Conservation (phyloP, 1,140 invertebrate genomes). For the Agrypnia vestita region DNA sequence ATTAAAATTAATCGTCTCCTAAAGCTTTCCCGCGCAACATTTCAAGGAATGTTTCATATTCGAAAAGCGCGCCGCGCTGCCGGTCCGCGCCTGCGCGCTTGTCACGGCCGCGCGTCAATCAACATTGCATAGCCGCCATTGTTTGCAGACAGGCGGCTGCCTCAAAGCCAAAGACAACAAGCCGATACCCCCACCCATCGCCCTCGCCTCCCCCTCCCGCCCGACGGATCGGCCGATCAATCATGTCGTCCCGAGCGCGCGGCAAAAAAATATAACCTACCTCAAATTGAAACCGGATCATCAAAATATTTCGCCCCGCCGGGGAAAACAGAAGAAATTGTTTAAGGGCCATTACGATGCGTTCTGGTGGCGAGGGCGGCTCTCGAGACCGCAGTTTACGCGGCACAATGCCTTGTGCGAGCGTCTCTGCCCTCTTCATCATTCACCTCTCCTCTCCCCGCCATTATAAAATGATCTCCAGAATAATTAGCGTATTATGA, state of each 20-base stretch:
- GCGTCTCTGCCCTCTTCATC: no score
- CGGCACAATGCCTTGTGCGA: no score
- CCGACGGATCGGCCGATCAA: slow-evolving; percentile 16
- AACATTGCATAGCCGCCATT: slow-evolving; percentile 55
- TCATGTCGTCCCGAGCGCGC: slow-evolving; percentile 30
- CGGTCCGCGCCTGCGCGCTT: slow-evolving; percentile 31
- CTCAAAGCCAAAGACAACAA: slow-evolving; percentile 49
- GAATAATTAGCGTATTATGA: no score
- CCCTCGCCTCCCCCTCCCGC: slow-evolving; percentile 7
- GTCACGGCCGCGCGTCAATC: slow-evolving; percentile 55
- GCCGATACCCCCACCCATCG: slow-evolving; percentile 8
- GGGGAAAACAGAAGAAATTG: not conserved
- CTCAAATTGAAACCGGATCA: slow-evolving; percentile 1
- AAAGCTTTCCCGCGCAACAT: not conserved
- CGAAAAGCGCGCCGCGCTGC: not conserved
- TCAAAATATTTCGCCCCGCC: slow-evolving; percentile 33
- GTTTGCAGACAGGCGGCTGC: slow-evolving; percentile 49
- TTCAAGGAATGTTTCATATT: slow-evolving; percentile 3
- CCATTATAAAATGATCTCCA: no score
- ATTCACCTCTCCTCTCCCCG: no score
- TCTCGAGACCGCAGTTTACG: not conserved
- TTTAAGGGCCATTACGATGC: not conserved
- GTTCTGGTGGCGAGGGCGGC: not conserved
- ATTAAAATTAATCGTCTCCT: not conserved
- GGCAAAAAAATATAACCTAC: slow-evolving; percentile 11